Base-by-base conservation (phyloP, 2,797 vertebrate species). In the Spondyliosoma cantharus region DNA sequence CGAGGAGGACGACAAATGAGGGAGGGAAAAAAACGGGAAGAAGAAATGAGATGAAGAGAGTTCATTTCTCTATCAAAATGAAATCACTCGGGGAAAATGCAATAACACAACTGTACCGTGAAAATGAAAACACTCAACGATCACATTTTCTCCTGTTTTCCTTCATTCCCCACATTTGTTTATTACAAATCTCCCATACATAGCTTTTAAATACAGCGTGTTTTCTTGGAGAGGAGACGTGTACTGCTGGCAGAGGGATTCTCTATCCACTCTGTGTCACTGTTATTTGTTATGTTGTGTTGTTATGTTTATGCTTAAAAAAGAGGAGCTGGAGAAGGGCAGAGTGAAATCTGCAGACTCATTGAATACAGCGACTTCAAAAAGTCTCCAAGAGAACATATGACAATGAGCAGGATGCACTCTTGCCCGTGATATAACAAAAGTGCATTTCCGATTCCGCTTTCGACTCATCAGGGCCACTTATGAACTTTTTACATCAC, bases 91-190 rank as follows among this genome's bases (percentile, higher is more conserved):
- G 22, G 52, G 46, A 50, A 82, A 74, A 60, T 4, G 5, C 60
- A 66, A 56, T 70, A 70, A 62, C 66, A 80, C 53, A 71, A 65
- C 5, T 42, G 22, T 37, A 8, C n/a, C 19, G 43, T 57, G 20
- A 16, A 69, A 76, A 73, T 73, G 12, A 78, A 84, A 76, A 2
- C 15, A 72, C 12, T 50, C 29, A 24, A 48, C 74, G 32, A 80
- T 81, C 54, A 61, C 2, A 48, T 32, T 32, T 71, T 71, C 22
- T 32, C 7, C 8, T 7, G 22, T 56, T 78, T 29, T 56, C 32
- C 20, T 58, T 50, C 45, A 66, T 61, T 64, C 42, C 5, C 5
- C 4, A 6, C 20, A 57, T 81, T 66, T 76, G 74, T 64, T 70
- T 61, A 72, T 20, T 48, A 8, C 9, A 22, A 45, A 48, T 56